Conservation (phyloP, 2,797 vertebrate genomes). For the Platyrinchus mystaceus region DNA sequence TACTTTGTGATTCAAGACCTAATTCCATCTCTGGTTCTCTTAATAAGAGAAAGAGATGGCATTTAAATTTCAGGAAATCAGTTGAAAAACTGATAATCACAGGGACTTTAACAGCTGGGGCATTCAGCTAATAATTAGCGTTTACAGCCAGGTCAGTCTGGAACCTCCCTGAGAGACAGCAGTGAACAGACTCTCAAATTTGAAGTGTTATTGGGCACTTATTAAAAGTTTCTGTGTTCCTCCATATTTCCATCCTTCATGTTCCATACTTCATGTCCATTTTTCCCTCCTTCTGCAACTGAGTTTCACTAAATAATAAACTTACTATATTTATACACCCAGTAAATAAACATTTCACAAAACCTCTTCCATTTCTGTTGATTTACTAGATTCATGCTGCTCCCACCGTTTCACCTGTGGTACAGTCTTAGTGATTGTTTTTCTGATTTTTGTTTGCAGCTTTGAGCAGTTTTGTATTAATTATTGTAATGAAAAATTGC, state of each 20-base stretch:
- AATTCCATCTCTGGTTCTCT: background rate
- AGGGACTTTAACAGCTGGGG: background rate
- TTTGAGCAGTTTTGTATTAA: constrained; percentile 99
- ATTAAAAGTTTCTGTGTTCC: background rate
- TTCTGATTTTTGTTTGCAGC: constrained; percentile 69
- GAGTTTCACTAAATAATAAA: background rate
- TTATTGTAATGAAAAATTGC: constrained; percentile 97
- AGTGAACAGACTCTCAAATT: background rate
- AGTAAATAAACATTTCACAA: background rate
- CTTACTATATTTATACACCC: background rate
- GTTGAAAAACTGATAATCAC: background rate
- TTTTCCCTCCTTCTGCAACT: background rate
- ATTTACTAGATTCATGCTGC: background rate
- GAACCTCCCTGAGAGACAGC: background rate
- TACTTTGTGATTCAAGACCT: background rate
- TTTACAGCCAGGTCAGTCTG: background rate
- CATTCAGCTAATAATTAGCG: background rate
- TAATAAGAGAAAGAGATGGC: background rate
- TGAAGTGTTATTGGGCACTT: background rate
- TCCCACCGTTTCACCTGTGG: background rate
- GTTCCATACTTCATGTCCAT: background rate
- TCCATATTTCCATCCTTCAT: background rate
- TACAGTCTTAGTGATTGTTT: background rate
- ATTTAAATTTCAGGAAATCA: background rate
- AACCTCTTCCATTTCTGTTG: background rate